A percentile compares a stretch with the other conserved stretches of the same genome.
These are phyloP conservation scores for Platyscapa corneri DNA, from an alignment of 1,140 invertebrate species.

Conservation along the genomic window DNA sequence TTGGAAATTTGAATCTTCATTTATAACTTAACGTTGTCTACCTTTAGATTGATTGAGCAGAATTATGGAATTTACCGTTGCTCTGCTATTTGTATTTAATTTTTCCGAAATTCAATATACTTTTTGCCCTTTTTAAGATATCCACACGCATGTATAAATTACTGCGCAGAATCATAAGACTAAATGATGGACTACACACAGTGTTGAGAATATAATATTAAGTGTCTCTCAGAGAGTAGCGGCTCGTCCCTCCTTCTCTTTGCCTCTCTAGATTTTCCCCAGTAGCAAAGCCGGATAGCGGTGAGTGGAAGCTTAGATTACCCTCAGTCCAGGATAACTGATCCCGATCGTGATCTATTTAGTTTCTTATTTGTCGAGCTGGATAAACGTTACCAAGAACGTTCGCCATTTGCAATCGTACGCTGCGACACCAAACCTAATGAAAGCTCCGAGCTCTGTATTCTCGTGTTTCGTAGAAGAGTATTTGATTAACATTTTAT, in stretches of 20 bases:
- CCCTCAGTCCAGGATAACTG: conserved; percentile 18
- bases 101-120: too few species aligned
- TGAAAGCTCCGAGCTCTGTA: too few species aligned
- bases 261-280: conserved; percentile 20
- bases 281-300: neutral
- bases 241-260: neutral
- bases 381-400: conserved; percentile 26
- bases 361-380: conserved; percentile 37
- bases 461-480: neutral
- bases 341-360: conserved; percentile 31
- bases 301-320: conserved; percentile 30
- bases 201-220: conserved; percentile 22
- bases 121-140: too few species aligned
- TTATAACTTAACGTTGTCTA: too few species aligned
- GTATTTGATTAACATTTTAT: conserved; percentile 12
- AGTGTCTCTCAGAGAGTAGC: neutral
- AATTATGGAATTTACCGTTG: too few species aligned
- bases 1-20: too few species aligned
- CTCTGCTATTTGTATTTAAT: too few species aligned
- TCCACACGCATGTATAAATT: too few species aligned
- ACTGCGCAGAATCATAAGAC: neutral
- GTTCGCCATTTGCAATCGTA: neutral
- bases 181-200: neutral
- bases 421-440: neutral
- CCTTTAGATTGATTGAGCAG: too few species aligned